Evolutionary conservation across 2,888 invertebrate species (phyloP), one percentile per base, ranked within the genome.

Genomic region (Ganaspis brasiliensis): DNA sequence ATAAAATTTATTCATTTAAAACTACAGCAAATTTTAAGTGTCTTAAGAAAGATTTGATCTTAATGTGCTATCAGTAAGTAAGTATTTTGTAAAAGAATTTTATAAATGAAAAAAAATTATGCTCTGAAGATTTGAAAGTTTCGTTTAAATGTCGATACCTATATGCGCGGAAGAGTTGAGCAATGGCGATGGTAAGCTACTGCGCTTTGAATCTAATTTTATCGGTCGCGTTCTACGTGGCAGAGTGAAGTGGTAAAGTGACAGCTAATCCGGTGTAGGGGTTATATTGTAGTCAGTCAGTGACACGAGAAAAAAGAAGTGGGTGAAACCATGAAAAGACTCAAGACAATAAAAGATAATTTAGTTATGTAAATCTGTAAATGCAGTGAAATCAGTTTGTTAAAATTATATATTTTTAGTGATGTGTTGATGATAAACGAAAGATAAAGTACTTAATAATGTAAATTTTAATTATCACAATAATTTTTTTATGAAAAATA

Each of bases 151-250:
- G 90, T 91, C 91, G 89, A 91, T 91, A 91, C 88, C 88, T 85
- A 86, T 87, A 88, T 91, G 91, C 91, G 91, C 91, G 84, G 85
- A 82, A 88, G 85, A 85, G 88, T 84, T 88, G 89, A 88, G 90
- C 90, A 88, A 85, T 87, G 84, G 89, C 85, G 83, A 80, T 78
- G 81, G 77, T 76, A 83, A 86, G 86, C 85, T 85, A 83, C 86
- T 88, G 88, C 86, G 87, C 87, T 85, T 86, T 84, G 89, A 87
- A 85, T 89, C 89, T 89, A 90, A 90, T 89, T 89, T 89, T 89
- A 90, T 88, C 88, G 87, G 86, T 77, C 81, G 82, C 81, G 82
- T 82, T 83, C 79, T 75, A 74, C 71, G 76, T 74, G 78, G 57
- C 72, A 76, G 73, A 71, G 72, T 55, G 72, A 37, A 57, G 71